Conservation (phyloP, 2,888 invertebrate genomes). For the Cosmopolites sordidus region DNA sequence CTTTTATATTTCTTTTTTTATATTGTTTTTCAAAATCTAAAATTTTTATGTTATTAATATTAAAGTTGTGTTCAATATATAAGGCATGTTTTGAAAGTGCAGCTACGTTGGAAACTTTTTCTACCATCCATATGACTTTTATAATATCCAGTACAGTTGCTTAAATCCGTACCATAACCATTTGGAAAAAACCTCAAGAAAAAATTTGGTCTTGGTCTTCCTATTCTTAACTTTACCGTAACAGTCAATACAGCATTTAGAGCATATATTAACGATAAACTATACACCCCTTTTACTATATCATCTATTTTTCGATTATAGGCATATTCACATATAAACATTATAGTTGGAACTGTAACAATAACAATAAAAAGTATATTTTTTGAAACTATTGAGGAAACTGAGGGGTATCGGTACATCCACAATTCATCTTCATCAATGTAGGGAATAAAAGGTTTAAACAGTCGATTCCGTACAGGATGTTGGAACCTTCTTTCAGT, state of each 20-base stretch:
- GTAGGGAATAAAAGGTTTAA: constrained; percentile 68
- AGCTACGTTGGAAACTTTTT: too few species aligned
- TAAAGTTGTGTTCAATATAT: too few species aligned
- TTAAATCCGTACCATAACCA: constrained; percentile 55
- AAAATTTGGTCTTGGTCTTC: constrained; percentile 81
- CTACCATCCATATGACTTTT: constrained; percentile 66
- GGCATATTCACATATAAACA: constrained; percentile 54
- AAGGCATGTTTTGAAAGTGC: too few species aligned
- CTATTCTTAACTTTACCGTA: constrained; percentile 45
- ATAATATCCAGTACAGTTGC: constrained; percentile 67
- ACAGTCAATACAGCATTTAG: constrained; percentile 45
- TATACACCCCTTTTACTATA: constrained; percentile 47
- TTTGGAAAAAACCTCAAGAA: constrained; percentile 82
- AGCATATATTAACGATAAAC: constrained; percentile 37
- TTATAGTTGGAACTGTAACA: constrained; percentile 57
- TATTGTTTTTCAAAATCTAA: too few species aligned
- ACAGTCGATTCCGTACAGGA: too few species aligned
- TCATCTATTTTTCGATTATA: constrained; percentile 58
- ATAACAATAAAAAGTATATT: constrained; percentile 63
- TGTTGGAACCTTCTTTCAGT: too few species aligned
- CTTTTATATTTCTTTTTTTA: too few species aligned
- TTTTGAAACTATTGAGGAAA: constrained; percentile 66
- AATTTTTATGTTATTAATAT: too few species aligned
- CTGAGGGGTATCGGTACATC: constrained; percentile 73
- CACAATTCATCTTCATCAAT: constrained; percentile 75